Conservation (phyloP, 1,140 invertebrate species). For the Periplaneta americana region DNA sequence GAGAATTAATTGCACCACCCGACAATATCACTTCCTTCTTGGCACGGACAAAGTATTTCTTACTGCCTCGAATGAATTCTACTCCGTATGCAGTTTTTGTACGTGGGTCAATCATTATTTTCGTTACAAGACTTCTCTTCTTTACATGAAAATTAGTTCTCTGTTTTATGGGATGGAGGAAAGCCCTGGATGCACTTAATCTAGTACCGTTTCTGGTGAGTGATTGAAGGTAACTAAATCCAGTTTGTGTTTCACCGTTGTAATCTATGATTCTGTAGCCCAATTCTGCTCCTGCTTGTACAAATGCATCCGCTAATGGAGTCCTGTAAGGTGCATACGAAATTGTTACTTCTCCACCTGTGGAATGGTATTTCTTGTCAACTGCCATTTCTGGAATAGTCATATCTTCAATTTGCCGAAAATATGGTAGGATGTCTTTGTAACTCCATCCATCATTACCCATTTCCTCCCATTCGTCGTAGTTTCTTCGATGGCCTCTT, state of each 20-base stretch:
- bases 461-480: conserved; percentile 67
- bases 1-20: conserved; percentile 66
- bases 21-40: conserved; percentile 69
- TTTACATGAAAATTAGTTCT: conserved; percentile 59
- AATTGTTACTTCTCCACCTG: conserved; percentile 55
- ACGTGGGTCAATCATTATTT: conserved; percentile 62
- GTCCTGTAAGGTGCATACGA: conserved; percentile 49
- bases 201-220: conserved; percentile 63
- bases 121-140: conserved; percentile 58
- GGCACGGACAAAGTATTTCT: conserved; percentile 48
- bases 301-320: conserved; percentile 55
- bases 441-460: conserved; percentile 81
- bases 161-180: conserved; percentile 56
- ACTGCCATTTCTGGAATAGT: conserved; percentile 46
- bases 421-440: conserved; percentile 74
- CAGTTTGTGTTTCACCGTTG: conserved; percentile 58
- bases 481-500: conserved; percentile 68
- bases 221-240: conserved; percentile 51
- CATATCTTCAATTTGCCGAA: conserved; percentile 70
- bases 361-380: conserved; percentile 48
- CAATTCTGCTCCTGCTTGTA: conserved; percentile 57
- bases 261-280: conserved; percentile 66
- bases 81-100: conserved; percentile 61
- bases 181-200: conserved; percentile 66
- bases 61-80: conserved; percentile 46